These are phyloP conservation scores for Muscicapa comitata DNA, from an alignment of 2,797 vertebrate species.

Conservation along the genomic window DNA sequence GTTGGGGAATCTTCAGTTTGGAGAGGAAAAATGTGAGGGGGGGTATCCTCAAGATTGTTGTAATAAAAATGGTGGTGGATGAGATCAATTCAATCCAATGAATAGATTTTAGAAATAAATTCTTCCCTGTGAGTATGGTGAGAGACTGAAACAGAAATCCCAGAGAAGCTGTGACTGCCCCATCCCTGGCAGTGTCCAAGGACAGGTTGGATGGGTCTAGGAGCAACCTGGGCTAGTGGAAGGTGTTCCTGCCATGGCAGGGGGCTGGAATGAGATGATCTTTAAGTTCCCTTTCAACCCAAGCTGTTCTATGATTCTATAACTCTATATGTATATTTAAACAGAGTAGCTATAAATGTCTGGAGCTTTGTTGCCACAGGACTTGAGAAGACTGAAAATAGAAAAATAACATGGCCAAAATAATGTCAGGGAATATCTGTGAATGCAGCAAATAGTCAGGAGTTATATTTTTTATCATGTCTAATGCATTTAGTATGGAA, in stretches of 20 bases:
- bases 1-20: background rate
- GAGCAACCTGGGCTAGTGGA: accelerated
- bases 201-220: accelerated
- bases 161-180: background rate
- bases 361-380: background rate
- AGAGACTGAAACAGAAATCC: background rate
- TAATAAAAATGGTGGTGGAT: background rate
- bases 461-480: background rate
- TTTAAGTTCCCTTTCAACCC: background rate
- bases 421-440: background rate
- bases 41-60: background rate
- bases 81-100: background rate
- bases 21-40: background rate
- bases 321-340: background rate
- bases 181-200: background rate
- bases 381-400: background rate
- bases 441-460: background rate
- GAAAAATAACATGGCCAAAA: background rate
- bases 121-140: background rate
- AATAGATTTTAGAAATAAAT: background rate
- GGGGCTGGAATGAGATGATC: background rate
- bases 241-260: background rate
- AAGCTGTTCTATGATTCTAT: accelerated
- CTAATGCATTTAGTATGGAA: background rate
- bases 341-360: background rate